These are phyloP conservation scores for Fulica atra DNA, from an alignment of 2,113 vertebrate species.

Conservation along the genomic window DNA sequence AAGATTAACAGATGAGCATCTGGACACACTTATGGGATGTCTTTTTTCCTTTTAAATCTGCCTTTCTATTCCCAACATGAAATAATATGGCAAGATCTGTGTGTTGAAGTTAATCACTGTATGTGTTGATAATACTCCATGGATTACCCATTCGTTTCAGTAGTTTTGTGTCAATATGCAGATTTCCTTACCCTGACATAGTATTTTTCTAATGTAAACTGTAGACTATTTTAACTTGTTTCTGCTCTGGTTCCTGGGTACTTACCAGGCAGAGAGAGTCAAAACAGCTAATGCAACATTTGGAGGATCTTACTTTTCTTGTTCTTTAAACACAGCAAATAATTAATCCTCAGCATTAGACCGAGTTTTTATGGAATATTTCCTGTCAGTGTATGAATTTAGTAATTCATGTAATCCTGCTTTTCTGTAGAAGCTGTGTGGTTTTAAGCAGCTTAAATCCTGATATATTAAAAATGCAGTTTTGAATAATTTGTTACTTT, in stretches of 20 bases:
- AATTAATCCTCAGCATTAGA: not conserved
- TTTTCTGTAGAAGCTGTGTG: not conserved
- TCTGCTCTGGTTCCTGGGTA: not conserved
- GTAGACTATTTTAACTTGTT: not conserved
- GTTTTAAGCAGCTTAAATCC: not conserved
- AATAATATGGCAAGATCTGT: not conserved
- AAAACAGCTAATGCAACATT: not conserved
- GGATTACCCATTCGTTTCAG: not conserved
- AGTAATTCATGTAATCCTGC: not conserved
- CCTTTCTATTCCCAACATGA: not conserved
- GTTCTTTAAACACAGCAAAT: not conserved
- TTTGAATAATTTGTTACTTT: not conserved
- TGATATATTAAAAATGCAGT: not conserved
- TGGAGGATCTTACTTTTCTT: not conserved
- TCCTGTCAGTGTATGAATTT: not conserved
- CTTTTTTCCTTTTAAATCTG: not conserved
- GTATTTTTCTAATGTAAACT: not conserved
- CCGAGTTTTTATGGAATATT: not conserved
- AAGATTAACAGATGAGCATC: not conserved
- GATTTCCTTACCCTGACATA: not conserved
- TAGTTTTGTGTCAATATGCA: not conserved
- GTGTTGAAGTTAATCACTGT: not conserved
- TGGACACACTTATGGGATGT: not conserved
- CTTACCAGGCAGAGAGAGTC: not conserved
- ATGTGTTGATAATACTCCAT: not conserved